phyloP scores from a whole-genome alignment of 2,797 vertebrate species.

The Leuciscus waleckii region DNA sequence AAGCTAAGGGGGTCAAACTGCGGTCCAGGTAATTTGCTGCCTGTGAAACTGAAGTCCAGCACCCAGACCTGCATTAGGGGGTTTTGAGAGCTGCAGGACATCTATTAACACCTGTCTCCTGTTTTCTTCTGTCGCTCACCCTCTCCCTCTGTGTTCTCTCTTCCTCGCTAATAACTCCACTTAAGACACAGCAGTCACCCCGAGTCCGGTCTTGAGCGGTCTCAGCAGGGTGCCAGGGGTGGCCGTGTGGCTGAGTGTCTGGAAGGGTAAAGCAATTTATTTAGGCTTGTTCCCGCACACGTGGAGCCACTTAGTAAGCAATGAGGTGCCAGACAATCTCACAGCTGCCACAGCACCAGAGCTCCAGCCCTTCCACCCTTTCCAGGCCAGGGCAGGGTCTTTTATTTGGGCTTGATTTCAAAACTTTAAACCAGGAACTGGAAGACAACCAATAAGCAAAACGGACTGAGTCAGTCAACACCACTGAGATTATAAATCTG shows the following conservation, averaged over 20 bases:
- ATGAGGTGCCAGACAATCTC: constrained; percentile 79
- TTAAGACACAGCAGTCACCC: constrained; percentile 71
- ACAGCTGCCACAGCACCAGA: constrained; percentile 72
- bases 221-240: constrained; percentile 58
- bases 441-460: constrained; percentile 20
- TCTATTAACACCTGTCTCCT: constrained; percentile 82
- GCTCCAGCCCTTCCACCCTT: constrained; percentile 22
- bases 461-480: not conserved
- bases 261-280: constrained; percentile 66
- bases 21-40: constrained; percentile 79
- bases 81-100: constrained; percentile 83
- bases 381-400: not conserved
- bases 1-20: constrained; percentile 73
- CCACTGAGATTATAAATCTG: not conserved
- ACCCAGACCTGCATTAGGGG: constrained; percentile 69
- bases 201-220: constrained; percentile 49
- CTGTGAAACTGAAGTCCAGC: constrained; percentile 76
- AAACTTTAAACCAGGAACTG: constrained; percentile 20
- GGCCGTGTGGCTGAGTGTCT: constrained; percentile 57
- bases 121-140: constrained; percentile 50
- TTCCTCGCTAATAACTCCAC: constrained; percentile 76
- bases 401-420: constrained; percentile 23
- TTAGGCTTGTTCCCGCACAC: constrained; percentile 74
- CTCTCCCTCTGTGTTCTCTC: constrained; percentile 49
- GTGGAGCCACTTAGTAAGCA: constrained; percentile 77